Conservation (phyloP, 1,140 invertebrate species). For the Drosophila pectinifera region DNA sequence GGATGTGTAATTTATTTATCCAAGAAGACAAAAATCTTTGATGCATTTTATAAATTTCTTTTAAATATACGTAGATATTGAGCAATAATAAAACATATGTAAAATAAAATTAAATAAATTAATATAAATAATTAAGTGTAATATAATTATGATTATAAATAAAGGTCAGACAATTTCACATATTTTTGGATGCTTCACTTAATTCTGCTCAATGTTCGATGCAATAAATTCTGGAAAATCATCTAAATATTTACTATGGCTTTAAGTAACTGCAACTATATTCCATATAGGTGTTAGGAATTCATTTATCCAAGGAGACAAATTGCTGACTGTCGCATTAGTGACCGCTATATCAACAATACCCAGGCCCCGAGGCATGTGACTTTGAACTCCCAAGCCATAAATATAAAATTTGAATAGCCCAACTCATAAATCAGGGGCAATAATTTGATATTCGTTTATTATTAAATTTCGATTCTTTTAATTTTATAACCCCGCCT, state of each 20-base stretch:
- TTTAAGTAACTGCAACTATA: background rate
- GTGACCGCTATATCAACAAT: conserved; percentile 30
- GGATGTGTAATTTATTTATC: background rate
- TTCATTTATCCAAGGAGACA: conserved; percentile 9
- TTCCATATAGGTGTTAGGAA: background rate
- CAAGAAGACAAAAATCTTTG: background rate
- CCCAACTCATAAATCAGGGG: conserved; percentile 54
- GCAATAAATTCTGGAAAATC: background rate
- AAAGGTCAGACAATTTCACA: no score
- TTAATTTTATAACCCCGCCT: conserved; percentile 14
- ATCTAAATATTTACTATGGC: background rate
- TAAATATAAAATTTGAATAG: conserved; percentile 52
- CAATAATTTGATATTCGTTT: conserved; percentile 44
- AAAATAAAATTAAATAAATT: no score
- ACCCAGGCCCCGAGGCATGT: conserved; percentile 8
- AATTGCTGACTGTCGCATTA: conserved; percentile 26
- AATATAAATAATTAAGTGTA: no score
- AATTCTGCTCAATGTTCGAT: background rate
- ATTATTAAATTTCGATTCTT: conserved; percentile 39
- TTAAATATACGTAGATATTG: no score
- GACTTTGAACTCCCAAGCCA: conserved; percentile 40
- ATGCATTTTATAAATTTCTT: no score
- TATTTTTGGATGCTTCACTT: background rate
- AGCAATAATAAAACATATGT: no score
- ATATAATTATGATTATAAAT: no score